Base-by-base conservation (phyloP, 2,888 invertebrate genomes). In the Sinelater perroti region DNA sequence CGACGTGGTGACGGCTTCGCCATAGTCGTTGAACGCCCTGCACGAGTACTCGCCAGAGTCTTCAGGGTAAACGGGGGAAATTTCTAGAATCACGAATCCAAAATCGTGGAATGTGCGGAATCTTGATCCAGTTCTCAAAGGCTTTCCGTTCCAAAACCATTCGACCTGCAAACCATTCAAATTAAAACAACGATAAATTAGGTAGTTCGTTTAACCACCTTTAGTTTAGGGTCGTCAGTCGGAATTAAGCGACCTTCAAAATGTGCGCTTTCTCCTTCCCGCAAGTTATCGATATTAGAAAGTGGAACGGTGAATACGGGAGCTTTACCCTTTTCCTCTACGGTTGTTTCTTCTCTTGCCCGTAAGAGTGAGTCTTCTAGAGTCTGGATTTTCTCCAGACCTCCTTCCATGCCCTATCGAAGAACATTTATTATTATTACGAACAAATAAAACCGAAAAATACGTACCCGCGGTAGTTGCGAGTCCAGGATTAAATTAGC, bases 91-190 rank as follows among this genome's bases (percentile, higher is more conserved):
- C 18, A 96, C 97, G 75, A 96, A 97, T 55, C 98, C 97, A 78
- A 98, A 97, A 80, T 98, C 97, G 74, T 95, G 93, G 87, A 96
- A 95, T 20, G 97, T 96, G 65, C 97, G 91, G 83, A 96, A 95
- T 67, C 96, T 85, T 6, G 95, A 93, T 55, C 96, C 95, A 36
- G 92, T 89, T 78, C 88, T 89, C 54, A 93, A 80, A 42, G 93
- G 89, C 78, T 93, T 93, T 60, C 94, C 93, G 75, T 95, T 95
- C 90, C 92, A 93, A 82, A 89, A 95, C 95, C 95, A 95, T 81
- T 95, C 95, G 62, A 95, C 90, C 86, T 86, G 74, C 13, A 35
- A 20, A 45, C 18, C n/a, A n/a, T n/a, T n/a, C n/a, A n/a, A n/a
- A n/a, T n/a, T n/a, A n/a, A n/a, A n/a, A 8, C 7, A 8, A 33